A percentile compares a stretch with the other conserved stretches of the same genome.
Conservation (phyloP, 1,140 invertebrate species). For the Mylabris phalerata region DNA sequence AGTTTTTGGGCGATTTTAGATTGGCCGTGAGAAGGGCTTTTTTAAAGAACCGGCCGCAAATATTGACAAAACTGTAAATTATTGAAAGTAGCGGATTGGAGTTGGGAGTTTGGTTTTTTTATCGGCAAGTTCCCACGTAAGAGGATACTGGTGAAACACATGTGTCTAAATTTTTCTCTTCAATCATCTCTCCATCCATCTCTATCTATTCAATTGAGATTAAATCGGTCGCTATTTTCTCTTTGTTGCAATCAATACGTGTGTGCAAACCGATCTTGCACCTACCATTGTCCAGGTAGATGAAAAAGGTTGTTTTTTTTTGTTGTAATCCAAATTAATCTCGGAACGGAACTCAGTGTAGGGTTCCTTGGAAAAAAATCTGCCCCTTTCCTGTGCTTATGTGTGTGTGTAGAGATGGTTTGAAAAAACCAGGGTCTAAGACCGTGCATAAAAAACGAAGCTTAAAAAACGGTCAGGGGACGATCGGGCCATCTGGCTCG, state of each 20-base stretch:
- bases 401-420: constrained; percentile 3
- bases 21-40: neutral
- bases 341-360: constrained; percentile 39
- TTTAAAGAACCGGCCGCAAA: neutral
- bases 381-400: constrained; percentile 37
- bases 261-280: constrained; percentile 37
- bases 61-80: constrained; percentile 23
- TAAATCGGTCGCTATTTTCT: neutral
- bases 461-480: constrained; percentile 41
- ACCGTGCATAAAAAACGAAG: constrained; percentile 37
- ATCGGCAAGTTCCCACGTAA: constrained; percentile 19
- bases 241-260: constrained; percentile 1
- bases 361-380: constrained; percentile 39
- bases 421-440: constrained; percentile 33
- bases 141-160: constrained; percentile 4
- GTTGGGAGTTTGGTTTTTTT: constrained; percentile 7
- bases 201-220: constrained; percentile 1
- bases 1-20: neutral
- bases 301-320: constrained; percentile 25
- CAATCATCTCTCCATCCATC: neutral
- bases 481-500: constrained; percentile 36
- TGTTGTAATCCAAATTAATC: constrained; percentile 36
- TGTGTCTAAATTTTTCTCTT: too few species aligned
- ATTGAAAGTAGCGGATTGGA: constrained; percentile 10
- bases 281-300: constrained; percentile 36